phyloP scores from a whole-genome alignment of 2,113 vertebrate genomes.

The Platichthys flesus region DNA sequence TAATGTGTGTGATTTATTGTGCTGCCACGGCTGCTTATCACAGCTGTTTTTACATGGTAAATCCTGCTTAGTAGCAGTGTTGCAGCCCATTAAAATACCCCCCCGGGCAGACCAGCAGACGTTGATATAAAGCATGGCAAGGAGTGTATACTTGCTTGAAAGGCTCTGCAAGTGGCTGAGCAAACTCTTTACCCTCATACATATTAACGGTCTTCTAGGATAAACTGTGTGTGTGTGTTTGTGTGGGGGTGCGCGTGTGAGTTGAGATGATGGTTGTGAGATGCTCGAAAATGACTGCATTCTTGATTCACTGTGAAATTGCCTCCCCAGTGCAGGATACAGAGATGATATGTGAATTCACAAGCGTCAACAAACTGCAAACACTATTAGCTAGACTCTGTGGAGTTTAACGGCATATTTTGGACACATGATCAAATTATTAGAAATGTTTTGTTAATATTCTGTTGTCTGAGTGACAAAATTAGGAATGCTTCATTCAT shows the following conservation, averaged over 20 bases:
- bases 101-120: constrained; percentile 49
- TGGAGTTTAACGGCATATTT: neutral
- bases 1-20: constrained; percentile 65
- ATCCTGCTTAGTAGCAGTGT: constrained; percentile 71
- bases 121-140: constrained; percentile 61
- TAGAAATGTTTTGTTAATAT: neutral
- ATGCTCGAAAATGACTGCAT: constrained; percentile 4
- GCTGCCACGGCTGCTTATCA: constrained; percentile 66
- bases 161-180: constrained; percentile 66
- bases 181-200: constrained; percentile 70
- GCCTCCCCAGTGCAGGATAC: neutral
- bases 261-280: constrained; percentile 20
- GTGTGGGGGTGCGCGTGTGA: constrained; percentile 3
- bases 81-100: constrained; percentile 66
- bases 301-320: constrained; percentile 6
- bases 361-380: constrained; percentile 3
- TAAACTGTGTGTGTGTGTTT: neutral
- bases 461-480: neutral
- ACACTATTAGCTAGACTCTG: neutral
- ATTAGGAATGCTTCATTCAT: neutral
- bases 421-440: constrained; percentile 13
- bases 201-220: constrained; percentile 61
- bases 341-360: constrained; percentile 15
- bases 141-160: constrained; percentile 60
- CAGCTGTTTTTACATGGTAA: constrained; percentile 70